Evolutionary conservation across 2,888 invertebrate species (phyloP), one percentile per base, ranked within the genome.

Genomic region (Cremastinae sp.): DNA sequence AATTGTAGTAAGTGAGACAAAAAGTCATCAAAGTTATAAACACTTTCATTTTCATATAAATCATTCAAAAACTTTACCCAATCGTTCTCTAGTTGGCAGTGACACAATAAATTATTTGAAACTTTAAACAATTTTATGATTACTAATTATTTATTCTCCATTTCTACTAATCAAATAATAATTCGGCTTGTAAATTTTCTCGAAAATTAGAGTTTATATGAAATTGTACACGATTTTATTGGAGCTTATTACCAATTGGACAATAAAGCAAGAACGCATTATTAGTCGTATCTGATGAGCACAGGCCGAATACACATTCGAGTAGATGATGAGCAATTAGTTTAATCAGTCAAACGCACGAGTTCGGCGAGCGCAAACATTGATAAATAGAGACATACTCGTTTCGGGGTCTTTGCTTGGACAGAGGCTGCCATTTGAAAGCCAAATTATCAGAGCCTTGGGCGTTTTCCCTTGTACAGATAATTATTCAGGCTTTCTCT

Each of bases 401-500:
- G 22, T 43, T 62, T 56, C 20, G 34, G 36, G 9, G 28, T 59
- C 38, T 41, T 36, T 5, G 41, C 43, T 47, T 14, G 41, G 45
- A 45, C 22, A 5, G 28, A 3, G 28, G 28, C 28, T 28, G 28
- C 2, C 2, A 5, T 2, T 5, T 28, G 28, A 5, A 28, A 5
- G 28, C 28, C 5, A 5, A 28, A 28, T 28, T 71, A 34, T 38
- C 43, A 36, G 28, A 16, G 45, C 53, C 53, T 58, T 64, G 64
- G 64, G 53, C 53, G 53, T 69, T 69, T 53, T 58, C 62, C 28
- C 28, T 53, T 28, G 41, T 28, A 3, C 2, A 62, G 53, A 41
- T 45, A 71, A 51, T 68, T 61, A 62, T 71, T 71, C 28, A 10
- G 18, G 45, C 45, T 51, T 71, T 56, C 58, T 7, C 49, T 41